Percentiles rank a stretch among this genome's conserved stretches.
phyloP scores from a whole-genome alignment of 2,113 vertebrate species.

The Grantiella picta region DNA sequence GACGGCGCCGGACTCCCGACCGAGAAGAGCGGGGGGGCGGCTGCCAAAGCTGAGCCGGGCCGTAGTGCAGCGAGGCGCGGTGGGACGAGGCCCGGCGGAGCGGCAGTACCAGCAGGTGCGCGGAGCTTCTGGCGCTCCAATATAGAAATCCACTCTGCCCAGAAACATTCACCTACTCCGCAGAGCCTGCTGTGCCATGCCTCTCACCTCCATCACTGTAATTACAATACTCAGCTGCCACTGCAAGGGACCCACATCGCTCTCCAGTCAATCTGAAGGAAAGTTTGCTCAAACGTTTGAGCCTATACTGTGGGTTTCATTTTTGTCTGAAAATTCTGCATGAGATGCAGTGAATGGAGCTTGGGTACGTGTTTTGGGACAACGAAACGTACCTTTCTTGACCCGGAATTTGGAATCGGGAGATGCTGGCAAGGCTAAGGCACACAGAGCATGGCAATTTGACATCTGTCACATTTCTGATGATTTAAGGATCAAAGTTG shows the following conservation, averaged over 20 bases:
- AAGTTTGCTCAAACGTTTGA: background rate
- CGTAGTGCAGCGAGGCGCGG: background rate
- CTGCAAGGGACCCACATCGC: background rate
- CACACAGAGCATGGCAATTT: accelerated
- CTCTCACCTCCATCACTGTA: background rate
- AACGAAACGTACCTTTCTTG: background rate
- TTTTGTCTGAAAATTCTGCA: background rate
- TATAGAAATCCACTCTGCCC: too few relatives aligned
- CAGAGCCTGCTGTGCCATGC: background rate
- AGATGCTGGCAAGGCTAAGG: background rate
- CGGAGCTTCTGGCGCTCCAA: background rate
- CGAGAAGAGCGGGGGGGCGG: background rate
- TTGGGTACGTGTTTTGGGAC: background rate
- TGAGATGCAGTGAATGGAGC: background rate
- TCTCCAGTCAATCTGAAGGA: background rate
- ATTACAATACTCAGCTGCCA: background rate
- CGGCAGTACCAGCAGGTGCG: too few relatives aligned
- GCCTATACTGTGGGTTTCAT: background rate
- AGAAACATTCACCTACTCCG: background rate
- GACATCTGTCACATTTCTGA: background rate
- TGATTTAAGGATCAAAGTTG: background rate
- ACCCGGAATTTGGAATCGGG: background rate
- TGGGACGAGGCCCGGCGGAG: background rate
- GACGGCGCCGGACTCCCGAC: too few relatives aligned
- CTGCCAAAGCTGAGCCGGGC: background rate